Evolutionary conservation across 2,113 vertebrate species (phyloP), one percentile per base, ranked within the genome.

Genomic region (Coregonus clupeaformis): DNA sequence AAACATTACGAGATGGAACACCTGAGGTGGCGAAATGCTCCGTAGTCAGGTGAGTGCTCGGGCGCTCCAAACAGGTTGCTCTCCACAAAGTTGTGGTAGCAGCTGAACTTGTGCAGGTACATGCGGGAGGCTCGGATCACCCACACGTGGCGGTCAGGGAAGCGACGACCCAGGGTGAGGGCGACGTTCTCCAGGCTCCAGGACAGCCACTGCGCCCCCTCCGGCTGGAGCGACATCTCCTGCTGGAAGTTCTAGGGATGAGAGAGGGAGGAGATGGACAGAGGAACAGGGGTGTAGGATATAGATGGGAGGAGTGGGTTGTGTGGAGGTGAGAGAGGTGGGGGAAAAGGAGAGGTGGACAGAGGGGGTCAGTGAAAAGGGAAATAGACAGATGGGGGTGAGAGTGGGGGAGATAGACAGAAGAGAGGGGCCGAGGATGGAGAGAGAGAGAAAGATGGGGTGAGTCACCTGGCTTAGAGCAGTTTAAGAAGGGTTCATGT

Each of bases 71-170:
- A 99, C 93, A 96, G 89, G 91, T 97, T 98, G 87, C 97, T 97
- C 0, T 91, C 92, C 86, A 99, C 97, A 74, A 99, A 99, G 90
- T 99, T 96, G 80, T 94, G 91, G 4, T 98, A 99, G 90, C 97
- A 96, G 92, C 95, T 98, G 93, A 98, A 99, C 89, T 98, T 99
- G 91, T 98, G 96, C 77, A 99, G 92, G 77, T 99, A 95, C 95
- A 98, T 97, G 74, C 89, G 93, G 18, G 97, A 98, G 29, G 96
- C 96, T 59, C 95, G 92, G 73, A 99, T 87, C 80, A 99, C 91
- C 98, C 98, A 99, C 20, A 99, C 86, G 1, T 96, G 91, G 55
- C 92, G 93, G 60, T 80, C 83, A 0, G 96, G 96, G 82, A 99
- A 99, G 2, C 95, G 94, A 0, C 32, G 87, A 5, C 94, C 93